Base-by-base conservation (phyloP, 2,113 vertebrate genomes). In the Sus scrofa region DNA sequence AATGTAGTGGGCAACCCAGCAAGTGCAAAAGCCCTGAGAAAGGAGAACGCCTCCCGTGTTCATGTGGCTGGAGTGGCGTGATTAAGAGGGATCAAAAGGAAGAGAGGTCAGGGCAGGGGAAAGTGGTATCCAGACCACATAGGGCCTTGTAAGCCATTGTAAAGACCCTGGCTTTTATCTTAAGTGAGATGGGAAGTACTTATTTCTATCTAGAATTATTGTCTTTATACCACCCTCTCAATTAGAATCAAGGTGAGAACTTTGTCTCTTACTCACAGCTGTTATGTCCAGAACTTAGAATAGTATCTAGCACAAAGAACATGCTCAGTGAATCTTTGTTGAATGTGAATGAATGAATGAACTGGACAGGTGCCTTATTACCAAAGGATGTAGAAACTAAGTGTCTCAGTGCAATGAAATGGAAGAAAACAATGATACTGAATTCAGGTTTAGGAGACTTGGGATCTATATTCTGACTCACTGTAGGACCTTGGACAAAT, bases 271-370 rank as follows among this genome's bases (percentile, higher is more conserved):
- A 91, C 16, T 97, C 7, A n/a, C 79, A 44, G 2, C 54, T 87
- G 9, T 91, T 91, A 85, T 89, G 52, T 70, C 22, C 7, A 89
- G 63, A 22, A 85, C 34, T 88, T 78, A 84, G 44, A 71, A 67
- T 24, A 85, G 56, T 30, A 19, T 74, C 16, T 32, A 75, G 60
- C 62, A 58, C 22, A 34, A 58, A 78, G 62, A 86, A 95, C 78
- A 39, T 96, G 37, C 37, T 73, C 68, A 71, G 56, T 73, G 68
- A 96, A 70, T 90, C 73, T 97, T 50, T 92, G 89, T 18, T 75
- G 86, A 86, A 50, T 58, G 70, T 91, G 86, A 93, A 65, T 60
- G 71, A 91, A 95, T 89, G 73, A 89, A 70, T 62, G 34, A 71
- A 70, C 71, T 92, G 44, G 26, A 27, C 14, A 86, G 44, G 44